Evolutionary conservation across 2,888 invertebrate genomes (phyloP).

Genomic region (Spisula solida): DNA sequence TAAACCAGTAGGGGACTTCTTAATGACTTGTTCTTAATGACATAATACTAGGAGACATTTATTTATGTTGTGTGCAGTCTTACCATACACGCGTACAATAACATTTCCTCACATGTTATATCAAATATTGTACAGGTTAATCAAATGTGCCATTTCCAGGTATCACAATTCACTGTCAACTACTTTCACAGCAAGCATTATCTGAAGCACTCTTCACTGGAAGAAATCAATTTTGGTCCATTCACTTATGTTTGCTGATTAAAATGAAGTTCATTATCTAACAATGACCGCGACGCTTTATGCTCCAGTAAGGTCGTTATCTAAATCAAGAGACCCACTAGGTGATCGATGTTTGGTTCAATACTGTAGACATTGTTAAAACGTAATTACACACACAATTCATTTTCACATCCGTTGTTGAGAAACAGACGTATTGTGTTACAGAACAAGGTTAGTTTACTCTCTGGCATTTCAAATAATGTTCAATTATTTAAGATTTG

Average conservation of each 20-base stretch:
- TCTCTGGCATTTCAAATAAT: no score
- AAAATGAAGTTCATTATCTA: not conserved
- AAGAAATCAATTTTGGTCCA: conserved; percentile 9
- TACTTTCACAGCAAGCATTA: not conserved
- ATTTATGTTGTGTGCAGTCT: no score
- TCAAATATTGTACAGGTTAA: not conserved
- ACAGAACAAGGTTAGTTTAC: no score
- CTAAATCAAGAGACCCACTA: not conserved
- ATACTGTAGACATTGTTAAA: not conserved
- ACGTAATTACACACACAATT: not conserved
- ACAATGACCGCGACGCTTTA: not conserved
- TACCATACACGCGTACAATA: no score
- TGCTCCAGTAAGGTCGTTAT: not conserved
- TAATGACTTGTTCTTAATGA: no score
- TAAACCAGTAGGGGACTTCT: no score
- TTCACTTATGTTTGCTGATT: not conserved
- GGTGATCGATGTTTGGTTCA: not conserved
- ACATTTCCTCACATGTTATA: not conserved
- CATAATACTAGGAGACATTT: no score
- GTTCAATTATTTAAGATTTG: no score
- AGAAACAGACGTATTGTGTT: not conserved
- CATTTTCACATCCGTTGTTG: not conserved
- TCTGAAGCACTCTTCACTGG: not conserved
- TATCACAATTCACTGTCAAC: not conserved
- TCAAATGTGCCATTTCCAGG: not conserved